Evolutionary conservation across 2,888 invertebrate species (phyloP), one percentile per base, ranked within the genome.

Genomic region (Eueremaeus valkanovi): DNA sequence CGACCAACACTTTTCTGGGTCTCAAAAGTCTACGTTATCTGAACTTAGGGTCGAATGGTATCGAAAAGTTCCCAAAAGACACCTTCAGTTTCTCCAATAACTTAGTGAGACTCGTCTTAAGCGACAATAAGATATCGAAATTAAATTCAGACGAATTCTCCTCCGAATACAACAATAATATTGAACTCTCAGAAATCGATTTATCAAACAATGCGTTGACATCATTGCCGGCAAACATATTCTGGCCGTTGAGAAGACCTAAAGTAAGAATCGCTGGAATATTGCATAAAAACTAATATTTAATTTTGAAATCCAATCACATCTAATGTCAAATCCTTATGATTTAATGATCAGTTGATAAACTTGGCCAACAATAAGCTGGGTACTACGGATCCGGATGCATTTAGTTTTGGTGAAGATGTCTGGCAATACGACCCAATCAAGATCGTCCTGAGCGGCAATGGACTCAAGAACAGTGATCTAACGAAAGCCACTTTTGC

Each of bases 141-240:
- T 27, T 74, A 18, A 42, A 74, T 24, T 45, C 40, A 9, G 74
- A 68, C 21, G n/a, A 63, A 18, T 74, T 74, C 27, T 49, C 74
- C 6, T 74, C 74, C 13, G 74, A 74, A 33, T 74, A 74, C n/a
- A 8, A 74, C 33, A 74, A 74, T 21, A 74, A 74, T 29, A 63
- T 74, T 33, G 63, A 74, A 51, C 21, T 74, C 0, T 6, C 13
- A 8, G 63, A 74, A 63, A 36, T 74, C 2, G 45, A 74, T 49
- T 36, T 74, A 9, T 74, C 74, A 3, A 29, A 36, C 24, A 74
- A 74, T 24, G 16, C 13, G 63, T n/a, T 74, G 21, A 61, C 24
- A 3, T 29, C 24, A 18, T 13, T 74, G 3, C 74, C 74, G 5
- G 13, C 29, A 3, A 74, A 74, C 33, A 68, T 74, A 27, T 74